Evolutionary conservation across 1,140 invertebrate species (phyloP).

Genomic region (Drosophila neocordata): DNA sequence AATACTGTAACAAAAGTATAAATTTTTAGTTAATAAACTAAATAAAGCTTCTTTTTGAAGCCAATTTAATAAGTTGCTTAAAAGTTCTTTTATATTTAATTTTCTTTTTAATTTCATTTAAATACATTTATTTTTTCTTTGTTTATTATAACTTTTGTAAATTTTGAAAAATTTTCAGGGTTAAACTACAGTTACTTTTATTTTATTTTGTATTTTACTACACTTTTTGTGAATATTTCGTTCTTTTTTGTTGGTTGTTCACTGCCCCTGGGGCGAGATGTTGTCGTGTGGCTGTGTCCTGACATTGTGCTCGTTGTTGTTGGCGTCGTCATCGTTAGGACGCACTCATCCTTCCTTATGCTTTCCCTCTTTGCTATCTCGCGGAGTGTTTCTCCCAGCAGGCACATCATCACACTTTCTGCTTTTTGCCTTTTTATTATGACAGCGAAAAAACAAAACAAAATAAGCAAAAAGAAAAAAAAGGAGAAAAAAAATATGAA

Average conservation of each 20-base stretch:
- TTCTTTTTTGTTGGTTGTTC: constrained; percentile 15
- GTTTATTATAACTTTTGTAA: background rate
- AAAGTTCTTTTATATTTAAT: too few relatives aligned
- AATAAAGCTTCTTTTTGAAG: too few relatives aligned
- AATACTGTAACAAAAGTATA: too few relatives aligned
- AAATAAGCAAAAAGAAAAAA: constrained; percentile 19
- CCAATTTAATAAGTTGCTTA: too few relatives aligned
- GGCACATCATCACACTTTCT: constrained; percentile 11
- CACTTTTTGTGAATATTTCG: background rate
- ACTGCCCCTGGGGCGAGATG: constrained; percentile 58
- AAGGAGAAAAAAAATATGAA: constrained; percentile 30
- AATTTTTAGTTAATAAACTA: too few relatives aligned
- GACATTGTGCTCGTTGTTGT: constrained; percentile 60
- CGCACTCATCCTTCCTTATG: background rate
- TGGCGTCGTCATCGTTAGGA: constrained; percentile 60
- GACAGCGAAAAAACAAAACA: constrained; percentile 50
- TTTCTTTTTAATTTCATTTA: background rate
- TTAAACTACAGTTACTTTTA: background rate
- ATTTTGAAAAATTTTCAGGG: background rate
- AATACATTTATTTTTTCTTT: background rate
- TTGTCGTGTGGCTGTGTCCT: constrained; percentile 61
- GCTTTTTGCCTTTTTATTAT: constrained; percentile 61
- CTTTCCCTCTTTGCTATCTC: constrained; percentile 36
- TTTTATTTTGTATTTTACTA: background rate
- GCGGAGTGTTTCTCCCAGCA: constrained; percentile 30